Base-by-base conservation (phyloP, 2,888 invertebrate species). In the Apamea monoglypha region DNA sequence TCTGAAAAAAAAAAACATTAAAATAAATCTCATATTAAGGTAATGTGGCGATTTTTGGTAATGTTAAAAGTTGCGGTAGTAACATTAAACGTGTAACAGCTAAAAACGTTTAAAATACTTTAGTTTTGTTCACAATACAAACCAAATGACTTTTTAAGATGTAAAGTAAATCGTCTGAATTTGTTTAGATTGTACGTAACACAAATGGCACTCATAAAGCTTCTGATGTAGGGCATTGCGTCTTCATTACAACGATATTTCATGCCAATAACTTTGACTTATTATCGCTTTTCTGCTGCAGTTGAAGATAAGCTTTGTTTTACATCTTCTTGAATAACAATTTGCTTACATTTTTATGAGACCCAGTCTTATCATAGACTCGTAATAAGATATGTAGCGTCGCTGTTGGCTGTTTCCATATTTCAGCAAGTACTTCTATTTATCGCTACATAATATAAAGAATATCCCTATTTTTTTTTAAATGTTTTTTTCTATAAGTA, bases 201-300 rank as follows among this genome's bases (percentile, higher is more conserved):
- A 72, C 40, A 74, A 74, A 68, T 76, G 56, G 32, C 47, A 53
- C 21, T 71, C 70, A 61, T 76, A 74, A 87, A 87, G 87, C 78
- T 70, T 81, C 47, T 74, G 71, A 87, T 76, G 76, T 76, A 74
- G 68, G 47, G 53, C 76, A 76, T 68, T 61, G 56, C 67, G 73
- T 88, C 66, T 67, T 68, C 53, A 77, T 71, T 79, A 67, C 74
- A 71, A 76, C 78, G 56, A 69, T 81, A 85, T 83, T 81, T 89
- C 76, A 80, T 61, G 75, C 73, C 68, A 80, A 74, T 84, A 75
- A 81, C 73, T 73, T 78, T 76, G 67, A 88, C 59, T 78, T 77
- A 78, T 68, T 77, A 74, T 64, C 47, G 87, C 79, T 76, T 87
- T 68, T 77, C 56, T 76, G 74, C 64, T 80, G 77, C 68, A 71